Evolutionary conservation across 2,888 invertebrate genomes (phyloP).

Genomic region (Beris morrisii): DNA sequence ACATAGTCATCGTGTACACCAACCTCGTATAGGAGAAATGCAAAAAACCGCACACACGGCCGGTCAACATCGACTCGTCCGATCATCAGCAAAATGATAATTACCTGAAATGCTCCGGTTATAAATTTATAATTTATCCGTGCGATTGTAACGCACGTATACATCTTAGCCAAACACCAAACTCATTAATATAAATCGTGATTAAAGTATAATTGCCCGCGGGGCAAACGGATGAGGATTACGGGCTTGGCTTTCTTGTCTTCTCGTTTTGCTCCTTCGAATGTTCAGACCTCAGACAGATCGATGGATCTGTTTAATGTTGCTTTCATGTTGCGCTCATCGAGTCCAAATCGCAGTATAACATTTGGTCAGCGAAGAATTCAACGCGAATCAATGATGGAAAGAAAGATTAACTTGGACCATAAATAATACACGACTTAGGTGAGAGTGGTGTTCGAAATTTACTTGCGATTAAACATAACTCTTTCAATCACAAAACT

Average conservation of each 20-base stretch:
- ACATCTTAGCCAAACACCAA: constrained; percentile 42
- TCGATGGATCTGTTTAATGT: constrained; percentile 11
- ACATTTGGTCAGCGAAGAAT: too few species aligned
- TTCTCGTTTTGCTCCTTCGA: background rate
- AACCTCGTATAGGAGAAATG: constrained; percentile 16
- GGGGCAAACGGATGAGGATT: constrained; percentile 19
- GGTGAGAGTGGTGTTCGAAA: too few species aligned
- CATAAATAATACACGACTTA: too few species aligned
- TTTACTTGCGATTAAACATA: too few species aligned
- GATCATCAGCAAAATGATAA: constrained; percentile 32
- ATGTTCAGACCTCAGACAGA: constrained; percentile 1
- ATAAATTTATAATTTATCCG: constrained; percentile 40
- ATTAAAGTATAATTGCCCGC: constrained; percentile 48
- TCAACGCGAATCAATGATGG: too few species aligned
- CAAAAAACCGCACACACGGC: constrained; percentile 6
- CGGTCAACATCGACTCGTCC: constrained; percentile 9
- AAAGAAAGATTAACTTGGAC: too few species aligned
- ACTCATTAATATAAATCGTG: constrained; percentile 53
- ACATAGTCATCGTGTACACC: constrained; percentile 16
- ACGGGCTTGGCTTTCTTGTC: constrained; percentile 8
- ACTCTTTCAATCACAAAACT: too few species aligned
- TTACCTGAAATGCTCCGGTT: constrained; percentile 35
- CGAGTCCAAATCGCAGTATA: background rate
- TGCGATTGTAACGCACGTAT: constrained; percentile 32
- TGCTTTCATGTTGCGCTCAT: constrained; percentile 7